Conservation (phyloP, 2,113 vertebrate species). For the Gymnorhina tibicen region DNA sequence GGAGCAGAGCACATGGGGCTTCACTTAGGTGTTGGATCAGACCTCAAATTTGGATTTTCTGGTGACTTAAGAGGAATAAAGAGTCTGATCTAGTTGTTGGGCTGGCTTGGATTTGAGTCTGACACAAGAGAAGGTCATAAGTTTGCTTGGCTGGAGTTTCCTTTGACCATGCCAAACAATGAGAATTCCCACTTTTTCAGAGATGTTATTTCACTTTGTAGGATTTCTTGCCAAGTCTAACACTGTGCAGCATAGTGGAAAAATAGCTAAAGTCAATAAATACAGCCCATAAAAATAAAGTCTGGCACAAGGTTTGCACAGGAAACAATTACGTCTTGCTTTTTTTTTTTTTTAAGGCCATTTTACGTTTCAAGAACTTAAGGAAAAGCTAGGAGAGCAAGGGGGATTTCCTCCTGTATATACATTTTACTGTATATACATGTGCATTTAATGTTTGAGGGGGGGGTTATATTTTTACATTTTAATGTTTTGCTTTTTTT, state of each 20-base stretch:
- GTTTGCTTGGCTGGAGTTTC: constrained; percentile 43
- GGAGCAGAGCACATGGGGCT: not conserved
- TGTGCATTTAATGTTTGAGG: not conserved
- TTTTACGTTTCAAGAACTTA: constrained; percentile 19
- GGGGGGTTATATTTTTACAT: not conserved
- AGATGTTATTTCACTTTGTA: constrained; percentile 40
- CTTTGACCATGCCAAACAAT: constrained; percentile 18
- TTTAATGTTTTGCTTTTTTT: not conserved
- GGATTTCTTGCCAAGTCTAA: constrained; percentile 48
- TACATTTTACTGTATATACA: not conserved
- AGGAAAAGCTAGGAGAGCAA: not conserved
- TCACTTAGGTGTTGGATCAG: not conserved
- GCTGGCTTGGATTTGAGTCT: not conserved
- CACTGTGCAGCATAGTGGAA: constrained; percentile 39
- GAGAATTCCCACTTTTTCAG: constrained; percentile 55
- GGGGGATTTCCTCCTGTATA: not conserved
- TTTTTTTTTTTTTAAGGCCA: not conserved
- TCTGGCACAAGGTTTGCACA: constrained; percentile 37
- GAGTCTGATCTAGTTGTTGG: not conserved
- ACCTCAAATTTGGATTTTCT: not conserved
- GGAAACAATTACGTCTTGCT: constrained; percentile 51
- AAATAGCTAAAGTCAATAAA: constrained; percentile 64
- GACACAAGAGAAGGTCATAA: constrained; percentile 15
- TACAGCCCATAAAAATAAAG: constrained; percentile 53
- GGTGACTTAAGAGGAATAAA: not conserved